A percentile compares a stretch with the other conserved stretches of the same genome.
Conservation (phyloP, 2,797 vertebrate genomes). For the Channallabes apus region DNA sequence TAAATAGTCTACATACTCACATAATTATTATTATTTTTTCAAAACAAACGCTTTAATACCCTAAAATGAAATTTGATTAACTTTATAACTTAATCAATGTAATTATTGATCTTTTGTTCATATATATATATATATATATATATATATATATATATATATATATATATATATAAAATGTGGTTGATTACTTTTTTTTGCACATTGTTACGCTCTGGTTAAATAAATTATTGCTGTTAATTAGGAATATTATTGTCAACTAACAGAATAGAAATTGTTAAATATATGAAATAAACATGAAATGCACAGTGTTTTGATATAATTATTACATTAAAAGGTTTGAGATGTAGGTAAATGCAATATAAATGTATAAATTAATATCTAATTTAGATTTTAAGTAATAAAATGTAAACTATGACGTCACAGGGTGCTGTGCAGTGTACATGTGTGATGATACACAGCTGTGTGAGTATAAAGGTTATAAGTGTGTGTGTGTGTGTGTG, state of each 20-base stretch:
- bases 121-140: no score
- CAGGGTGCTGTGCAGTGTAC: no score
- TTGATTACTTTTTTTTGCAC: not conserved
- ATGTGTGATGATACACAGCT: no score
- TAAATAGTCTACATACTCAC: no score
- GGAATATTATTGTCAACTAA: not conserved
- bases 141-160: no score
- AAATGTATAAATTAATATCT: not conserved
- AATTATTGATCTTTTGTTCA: not conserved
- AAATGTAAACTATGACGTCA: no score
- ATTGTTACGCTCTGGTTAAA: no score
- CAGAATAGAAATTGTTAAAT: not conserved
- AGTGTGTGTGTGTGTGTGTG: not conserved
- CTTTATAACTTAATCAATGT: not conserved
- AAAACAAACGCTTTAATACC: no score
- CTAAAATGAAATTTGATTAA: no score
- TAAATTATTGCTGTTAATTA: not conserved
- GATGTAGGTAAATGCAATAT: not conserved
- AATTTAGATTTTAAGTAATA: no score
- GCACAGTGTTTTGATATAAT: not conserved
- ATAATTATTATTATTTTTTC: no score
- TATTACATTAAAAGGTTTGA: not conserved
- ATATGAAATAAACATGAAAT: not conserved
- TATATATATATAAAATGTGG: no score
- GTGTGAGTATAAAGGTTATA: not conserved